phyloP scores from a whole-genome alignment of 2,113 vertebrate genomes.

The Ammodytes marinus region DNA sequence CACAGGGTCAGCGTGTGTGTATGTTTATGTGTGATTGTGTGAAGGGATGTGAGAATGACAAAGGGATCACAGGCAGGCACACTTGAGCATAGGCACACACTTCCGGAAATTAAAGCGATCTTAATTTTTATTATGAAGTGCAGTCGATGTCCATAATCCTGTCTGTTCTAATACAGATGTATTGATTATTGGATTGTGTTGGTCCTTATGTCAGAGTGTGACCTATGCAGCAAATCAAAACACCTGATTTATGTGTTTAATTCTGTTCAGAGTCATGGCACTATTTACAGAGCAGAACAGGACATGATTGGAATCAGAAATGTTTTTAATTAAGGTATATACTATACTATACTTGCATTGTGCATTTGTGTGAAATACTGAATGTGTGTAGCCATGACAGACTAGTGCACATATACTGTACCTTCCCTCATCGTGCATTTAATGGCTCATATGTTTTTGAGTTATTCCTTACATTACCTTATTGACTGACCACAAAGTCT shows the following conservation, averaged over 20 bases:
- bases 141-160: slow-evolving; percentile 43
- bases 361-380: not conserved
- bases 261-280: not conserved
- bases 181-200: slow-evolving; percentile 67
- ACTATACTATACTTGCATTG: not conserved
- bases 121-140: slow-evolving; percentile 64
- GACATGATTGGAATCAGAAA: not conserved
- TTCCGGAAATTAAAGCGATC: slow-evolving; percentile 67
- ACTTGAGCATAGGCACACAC: slow-evolving; percentile 39
- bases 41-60: slow-evolving; percentile 3
- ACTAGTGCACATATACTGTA: too few relatives aligned
- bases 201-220: slow-evolving; percentile 30
- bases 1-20: slow-evolving; percentile 43
- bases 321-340: not conserved
- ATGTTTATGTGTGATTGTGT: not conserved
- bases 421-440: not conserved
- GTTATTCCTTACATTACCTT: not conserved
- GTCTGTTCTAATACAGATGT: slow-evolving; percentile 29
- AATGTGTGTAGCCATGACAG: not conserved
- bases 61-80: slow-evolving; percentile 32
- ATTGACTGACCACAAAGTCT: not conserved
- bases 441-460: not conserved
- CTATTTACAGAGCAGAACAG: not conserved
- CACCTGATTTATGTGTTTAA: slow-evolving; percentile 3
- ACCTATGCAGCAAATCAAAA: slow-evolving; percentile 37